Evolutionary conservation across 2,888 invertebrate genomes (phyloP).

Genomic region (Acrobasis consociella): DNA sequence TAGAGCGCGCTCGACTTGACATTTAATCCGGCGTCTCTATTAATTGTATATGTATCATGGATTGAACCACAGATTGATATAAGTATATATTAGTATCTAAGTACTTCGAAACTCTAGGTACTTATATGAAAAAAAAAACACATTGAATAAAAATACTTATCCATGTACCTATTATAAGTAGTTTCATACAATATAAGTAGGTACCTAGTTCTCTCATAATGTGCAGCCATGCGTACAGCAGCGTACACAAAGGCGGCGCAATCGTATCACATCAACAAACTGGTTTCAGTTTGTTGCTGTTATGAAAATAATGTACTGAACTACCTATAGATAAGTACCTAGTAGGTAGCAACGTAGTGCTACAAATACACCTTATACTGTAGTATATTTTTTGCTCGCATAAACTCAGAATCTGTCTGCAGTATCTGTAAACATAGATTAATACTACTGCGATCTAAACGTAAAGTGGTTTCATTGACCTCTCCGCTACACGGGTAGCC

Average conservation of each 20-base stretch:
- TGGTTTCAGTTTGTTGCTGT: conserved; percentile 16
- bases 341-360: background rate
- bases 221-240: conserved; percentile 1
- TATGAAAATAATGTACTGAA: background rate
- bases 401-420: no score
- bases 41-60: no score
- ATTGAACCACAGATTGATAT: no score
- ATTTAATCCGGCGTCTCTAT: no score
- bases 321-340: background rate
- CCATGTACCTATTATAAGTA: background rate
- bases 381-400: no score
- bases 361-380: conserved; percentile 13
- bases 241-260: conserved; percentile 31
- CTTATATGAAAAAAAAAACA: no score
- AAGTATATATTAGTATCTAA: no score
- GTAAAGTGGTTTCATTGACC: background rate
- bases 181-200: background rate
- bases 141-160: no score
- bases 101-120: no score
- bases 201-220: background rate
- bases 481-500: background rate
- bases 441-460: no score
- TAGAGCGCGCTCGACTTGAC: no score
- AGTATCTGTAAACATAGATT: no score
- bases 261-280: conserved; percentile 21